These are phyloP conservation scores for Ranitomeya variabilis DNA, from an alignment of 2,113 vertebrate species.

Conservation along the genomic window DNA sequence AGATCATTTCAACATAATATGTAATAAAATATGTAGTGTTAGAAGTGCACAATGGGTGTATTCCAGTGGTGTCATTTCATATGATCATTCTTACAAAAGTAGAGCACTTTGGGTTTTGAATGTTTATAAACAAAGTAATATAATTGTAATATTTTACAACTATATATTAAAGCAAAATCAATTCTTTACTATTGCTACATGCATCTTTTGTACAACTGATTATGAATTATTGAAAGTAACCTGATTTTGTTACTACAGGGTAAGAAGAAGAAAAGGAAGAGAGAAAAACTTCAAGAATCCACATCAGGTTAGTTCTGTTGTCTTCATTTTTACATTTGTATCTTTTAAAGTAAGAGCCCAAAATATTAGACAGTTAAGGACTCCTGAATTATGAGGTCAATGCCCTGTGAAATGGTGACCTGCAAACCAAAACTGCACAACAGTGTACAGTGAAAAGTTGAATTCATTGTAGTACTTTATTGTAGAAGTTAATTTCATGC, in stretches of 20 bases:
- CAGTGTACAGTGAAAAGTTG: not conserved
- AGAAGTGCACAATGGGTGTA: not conserved
- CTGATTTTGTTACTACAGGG: conserved; percentile 79
- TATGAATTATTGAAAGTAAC: not conserved
- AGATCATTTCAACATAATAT: not conserved
- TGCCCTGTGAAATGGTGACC: not conserved
- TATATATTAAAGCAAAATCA: not conserved
- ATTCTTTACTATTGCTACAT: not conserved
- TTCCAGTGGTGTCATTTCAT: not conserved
- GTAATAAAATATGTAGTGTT: not conserved
- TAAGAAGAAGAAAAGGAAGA: conserved; percentile 99
- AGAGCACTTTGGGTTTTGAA: no score
- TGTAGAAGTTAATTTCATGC: not conserved
- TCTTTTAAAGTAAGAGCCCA: not conserved
- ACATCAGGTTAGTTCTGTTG: conserved; percentile 82
- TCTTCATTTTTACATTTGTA: not conserved
- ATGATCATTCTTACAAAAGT: not conserved
- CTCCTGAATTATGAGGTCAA: not conserved
- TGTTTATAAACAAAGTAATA: no score
- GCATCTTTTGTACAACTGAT: not conserved
- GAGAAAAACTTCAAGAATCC: conserved; percentile 97
- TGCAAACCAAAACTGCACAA: not conserved
- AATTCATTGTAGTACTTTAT: not conserved
- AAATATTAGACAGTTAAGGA: not conserved
- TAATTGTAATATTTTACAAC: no score